These are phyloP conservation scores for Odobenus rosmarus DNA, from an alignment of 2,113 vertebrate genomes.

Conservation along the genomic window DNA sequence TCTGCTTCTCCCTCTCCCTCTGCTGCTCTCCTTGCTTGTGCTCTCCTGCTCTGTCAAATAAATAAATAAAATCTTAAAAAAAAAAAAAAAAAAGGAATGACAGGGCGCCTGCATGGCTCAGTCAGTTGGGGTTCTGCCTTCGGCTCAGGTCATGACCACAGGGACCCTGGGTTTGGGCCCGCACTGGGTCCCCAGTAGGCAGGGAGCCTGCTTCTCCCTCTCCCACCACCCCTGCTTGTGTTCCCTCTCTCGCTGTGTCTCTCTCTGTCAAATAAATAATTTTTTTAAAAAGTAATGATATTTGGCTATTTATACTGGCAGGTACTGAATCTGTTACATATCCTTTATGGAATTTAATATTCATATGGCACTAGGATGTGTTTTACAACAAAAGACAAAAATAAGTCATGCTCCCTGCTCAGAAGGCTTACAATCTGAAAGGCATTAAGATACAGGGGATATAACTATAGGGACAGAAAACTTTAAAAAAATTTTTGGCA, in stretches of 20 bases:
- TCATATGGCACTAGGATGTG: not conserved
- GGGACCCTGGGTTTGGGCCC: no score
- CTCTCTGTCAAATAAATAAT: no score
- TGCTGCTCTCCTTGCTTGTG: not conserved
- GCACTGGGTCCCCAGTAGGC: no score
- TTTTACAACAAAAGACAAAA: conserved; percentile 52
- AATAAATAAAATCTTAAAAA: not conserved
- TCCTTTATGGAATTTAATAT: conserved; percentile 14
- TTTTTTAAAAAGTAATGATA: not conserved
- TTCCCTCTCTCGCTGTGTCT: no score
- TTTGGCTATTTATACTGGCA: conserved; percentile 15
- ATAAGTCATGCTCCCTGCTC: not conserved
- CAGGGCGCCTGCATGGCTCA: no score
- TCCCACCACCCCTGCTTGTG: no score
- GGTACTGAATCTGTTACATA: not conserved
- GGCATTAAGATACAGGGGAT: not conserved
- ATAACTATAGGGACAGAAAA: not conserved
- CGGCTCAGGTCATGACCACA: no score
- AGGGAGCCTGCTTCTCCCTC: no score
- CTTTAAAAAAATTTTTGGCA: not conserved
- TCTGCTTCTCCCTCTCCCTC: not conserved
- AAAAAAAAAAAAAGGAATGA: no score
- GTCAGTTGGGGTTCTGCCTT: no score
- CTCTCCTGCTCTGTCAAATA: not conserved
- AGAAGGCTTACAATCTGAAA: conserved; percentile 17